These are phyloP conservation scores for Eptesicus fuscus DNA, from an alignment of 2,113 vertebrate species.

Conservation along the genomic window DNA sequence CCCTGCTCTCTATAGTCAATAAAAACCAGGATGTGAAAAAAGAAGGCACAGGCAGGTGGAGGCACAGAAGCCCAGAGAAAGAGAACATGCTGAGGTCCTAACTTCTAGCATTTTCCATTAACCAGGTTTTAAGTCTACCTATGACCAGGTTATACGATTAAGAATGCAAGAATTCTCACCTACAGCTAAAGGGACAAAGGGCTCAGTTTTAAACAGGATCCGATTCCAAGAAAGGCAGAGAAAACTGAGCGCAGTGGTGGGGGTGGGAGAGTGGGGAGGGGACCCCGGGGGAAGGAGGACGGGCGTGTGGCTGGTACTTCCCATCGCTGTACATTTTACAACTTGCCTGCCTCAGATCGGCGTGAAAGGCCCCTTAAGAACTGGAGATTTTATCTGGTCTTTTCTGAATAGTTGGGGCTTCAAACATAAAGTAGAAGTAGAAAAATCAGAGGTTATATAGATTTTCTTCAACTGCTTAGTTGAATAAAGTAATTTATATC, in stretches of 20 bases:
- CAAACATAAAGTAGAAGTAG: neutral
- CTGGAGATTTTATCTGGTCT: neutral
- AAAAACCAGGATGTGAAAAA: neutral
- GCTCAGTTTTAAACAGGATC: neutral
- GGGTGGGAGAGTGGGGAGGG: neutral
- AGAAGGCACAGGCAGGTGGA: neutral
- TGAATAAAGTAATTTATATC: neutral
- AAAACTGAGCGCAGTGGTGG: neutral
- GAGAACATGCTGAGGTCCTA: neutral
- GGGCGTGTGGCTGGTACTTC: neutral
- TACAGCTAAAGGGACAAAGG: neutral
- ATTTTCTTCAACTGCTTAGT: neutral
- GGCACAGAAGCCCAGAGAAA: neutral
- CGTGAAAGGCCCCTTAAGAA: neutral
- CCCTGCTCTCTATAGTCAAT: no score
- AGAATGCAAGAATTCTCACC: neutral
- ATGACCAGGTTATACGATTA: neutral
- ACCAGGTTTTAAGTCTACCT: neutral
- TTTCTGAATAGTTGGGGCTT: neutral
- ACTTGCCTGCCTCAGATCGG: neutral
- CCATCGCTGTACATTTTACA: neutral
- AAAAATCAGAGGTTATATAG: neutral
- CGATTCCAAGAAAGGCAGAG: neutral
- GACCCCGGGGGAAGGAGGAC: accelerated
- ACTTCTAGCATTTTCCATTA: neutral